Conservation (phyloP, 2,888 invertebrate species). For the Andricus quercusramuli region DNA sequence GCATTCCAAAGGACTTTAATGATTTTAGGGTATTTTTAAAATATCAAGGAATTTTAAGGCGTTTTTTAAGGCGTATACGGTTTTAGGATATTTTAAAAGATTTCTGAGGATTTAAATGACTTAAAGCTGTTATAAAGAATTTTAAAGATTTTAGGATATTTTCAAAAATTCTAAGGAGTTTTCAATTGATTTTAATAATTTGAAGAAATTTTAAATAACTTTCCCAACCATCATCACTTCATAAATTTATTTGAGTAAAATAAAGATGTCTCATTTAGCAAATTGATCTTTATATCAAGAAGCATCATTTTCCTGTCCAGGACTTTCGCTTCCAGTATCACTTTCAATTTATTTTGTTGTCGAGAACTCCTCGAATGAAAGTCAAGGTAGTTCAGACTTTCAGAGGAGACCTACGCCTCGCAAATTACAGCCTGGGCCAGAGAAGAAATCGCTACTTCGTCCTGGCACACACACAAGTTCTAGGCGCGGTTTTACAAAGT, state of each 20-base stretch:
- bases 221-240: background rate
- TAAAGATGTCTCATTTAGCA: slow-evolving; percentile 22
- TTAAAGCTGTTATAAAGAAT: no score
- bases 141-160: no score
- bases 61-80: no score
- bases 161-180: no score
- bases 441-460: slow-evolving; percentile 35
- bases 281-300: slow-evolving; percentile 4
- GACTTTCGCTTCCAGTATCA: slow-evolving; percentile 30
- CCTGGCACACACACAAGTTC: slow-evolving; percentile 33
- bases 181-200: no score
- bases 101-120: no score
- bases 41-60: no score
- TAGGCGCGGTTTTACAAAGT: slow-evolving; percentile 37
- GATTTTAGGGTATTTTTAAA: no score
- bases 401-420: background rate
- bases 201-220: no score
- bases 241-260: background rate
- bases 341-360: slow-evolving; percentile 28
- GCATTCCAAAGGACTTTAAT: no score
- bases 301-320: background rate
- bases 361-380: slow-evolving; percentile 30
- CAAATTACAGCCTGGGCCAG: slow-evolving; percentile 37
- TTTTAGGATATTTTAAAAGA: no score
- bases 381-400: slow-evolving; percentile 33